Percentiles rank a stretch among this genome's conserved stretches.
phyloP scores from a whole-genome alignment of 2,797 vertebrate genomes.

The Naso thynnoides region DNA sequence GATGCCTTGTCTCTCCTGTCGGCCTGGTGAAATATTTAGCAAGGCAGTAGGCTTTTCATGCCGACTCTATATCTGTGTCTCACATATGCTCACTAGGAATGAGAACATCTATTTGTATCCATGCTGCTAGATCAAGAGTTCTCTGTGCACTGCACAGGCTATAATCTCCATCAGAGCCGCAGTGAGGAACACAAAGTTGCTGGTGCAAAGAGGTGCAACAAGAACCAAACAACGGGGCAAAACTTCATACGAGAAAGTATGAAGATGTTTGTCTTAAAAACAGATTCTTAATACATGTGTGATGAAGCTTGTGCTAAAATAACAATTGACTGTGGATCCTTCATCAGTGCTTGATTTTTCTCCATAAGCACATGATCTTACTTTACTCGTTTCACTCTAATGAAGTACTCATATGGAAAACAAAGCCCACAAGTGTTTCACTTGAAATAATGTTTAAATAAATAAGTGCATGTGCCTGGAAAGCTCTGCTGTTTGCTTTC shows the following conservation, averaged over 20 bases:
- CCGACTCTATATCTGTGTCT: slow-evolving; percentile 22
- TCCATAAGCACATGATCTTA: background rate
- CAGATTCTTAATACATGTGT: background rate
- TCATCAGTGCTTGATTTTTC: background rate
- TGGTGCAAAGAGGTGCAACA: background rate
- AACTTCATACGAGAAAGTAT: background rate
- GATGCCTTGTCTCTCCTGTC: slow-evolving; percentile 7
- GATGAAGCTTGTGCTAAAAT: background rate
- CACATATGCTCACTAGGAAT: slow-evolving; percentile 1
- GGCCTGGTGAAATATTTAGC: slow-evolving; percentile 8
- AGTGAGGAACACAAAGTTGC: background rate
- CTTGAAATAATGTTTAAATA: background rate
- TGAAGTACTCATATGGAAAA: background rate
- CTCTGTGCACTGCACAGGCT: background rate
- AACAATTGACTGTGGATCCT: background rate
- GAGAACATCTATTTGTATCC: slow-evolving; percentile 25
- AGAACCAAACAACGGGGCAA: background rate
- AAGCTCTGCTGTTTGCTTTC: background rate
- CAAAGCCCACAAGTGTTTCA: background rate
- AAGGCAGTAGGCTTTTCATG: slow-evolving; percentile 7
- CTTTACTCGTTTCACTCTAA: background rate
- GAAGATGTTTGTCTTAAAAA: background rate
- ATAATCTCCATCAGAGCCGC: background rate
- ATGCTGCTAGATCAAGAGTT: slow-evolving; percentile 4
- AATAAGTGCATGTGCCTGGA: background rate